phyloP scores from a whole-genome alignment of 2,888 invertebrate species.

The Aleiodes testaceus region DNA sequence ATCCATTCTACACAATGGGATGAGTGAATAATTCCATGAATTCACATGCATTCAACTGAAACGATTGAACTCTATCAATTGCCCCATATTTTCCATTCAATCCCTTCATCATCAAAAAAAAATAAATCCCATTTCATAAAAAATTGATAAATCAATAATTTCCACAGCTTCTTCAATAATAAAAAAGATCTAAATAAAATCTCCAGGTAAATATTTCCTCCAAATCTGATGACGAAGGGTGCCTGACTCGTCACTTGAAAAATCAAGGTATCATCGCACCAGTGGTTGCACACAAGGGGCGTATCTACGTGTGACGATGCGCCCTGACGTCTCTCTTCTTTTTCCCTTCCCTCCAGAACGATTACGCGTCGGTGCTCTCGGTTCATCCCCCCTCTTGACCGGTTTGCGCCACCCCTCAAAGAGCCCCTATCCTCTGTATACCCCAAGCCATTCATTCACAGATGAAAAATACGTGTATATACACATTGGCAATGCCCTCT shows the following conservation, averaged over 20 bases:
- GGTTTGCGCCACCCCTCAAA: slow-evolving; percentile 47
- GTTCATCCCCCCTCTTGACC: slow-evolving; percentile 45
- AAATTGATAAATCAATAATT: no score
- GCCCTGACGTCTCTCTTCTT: slow-evolving; percentile 48
- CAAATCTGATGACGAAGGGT: slow-evolving; percentile 51
- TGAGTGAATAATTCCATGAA: not conserved
- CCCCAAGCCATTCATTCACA: not conserved
- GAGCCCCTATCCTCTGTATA: slow-evolving; percentile 1
- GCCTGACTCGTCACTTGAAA: slow-evolving; percentile 69
- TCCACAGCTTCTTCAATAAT: no score
- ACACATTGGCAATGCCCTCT: slow-evolving; percentile 54
- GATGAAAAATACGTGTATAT: slow-evolving; percentile 33
- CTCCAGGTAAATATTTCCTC: slow-evolving; percentile 18
- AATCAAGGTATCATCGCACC: slow-evolving; percentile 70
- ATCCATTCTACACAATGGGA: not conserved
- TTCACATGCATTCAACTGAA: not conserved
- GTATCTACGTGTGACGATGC: slow-evolving; percentile 59
- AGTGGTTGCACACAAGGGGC: slow-evolving; percentile 70
- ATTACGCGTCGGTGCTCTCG: slow-evolving; percentile 50
- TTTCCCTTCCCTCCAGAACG: slow-evolving; percentile 34
- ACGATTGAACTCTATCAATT: no score
- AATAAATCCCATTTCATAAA: no score
- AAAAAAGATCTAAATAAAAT: no score
- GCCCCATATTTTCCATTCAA: no score
- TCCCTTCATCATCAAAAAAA: no score